Evolutionary conservation across 1,140 invertebrate genomes (phyloP), one percentile per base, ranked within the genome.

Genomic region (Heliconius congener): DNA sequence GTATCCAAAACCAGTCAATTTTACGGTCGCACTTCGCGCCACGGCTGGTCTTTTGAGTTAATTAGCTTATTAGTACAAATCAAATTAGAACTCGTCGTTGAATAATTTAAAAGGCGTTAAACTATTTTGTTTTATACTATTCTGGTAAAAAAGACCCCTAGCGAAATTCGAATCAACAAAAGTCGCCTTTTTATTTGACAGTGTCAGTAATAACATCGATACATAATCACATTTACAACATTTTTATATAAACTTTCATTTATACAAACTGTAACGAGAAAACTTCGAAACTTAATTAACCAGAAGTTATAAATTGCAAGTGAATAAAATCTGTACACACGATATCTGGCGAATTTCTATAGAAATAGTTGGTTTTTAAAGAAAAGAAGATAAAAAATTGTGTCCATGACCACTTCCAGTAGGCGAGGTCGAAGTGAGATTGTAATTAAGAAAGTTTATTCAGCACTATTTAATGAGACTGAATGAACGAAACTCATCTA

Each of bases 371-470:
- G 23, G 13, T 30, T 30, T 66, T 16, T 3, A 66, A 66, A n/a
- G 27, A 16, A 11, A 66, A 30, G 18, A 30, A 60, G 50, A n/a
- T 30, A 8, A 66, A 30, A 66, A 66, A 66, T 11, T 8, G 60
- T 66, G 27, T 66, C 60, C 60, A 66, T 66, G 60, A 66, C 23
- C 60, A 66, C 16, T 18, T 30, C 13, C 9, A 66, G 9, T 27
- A 60, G 23, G 57, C 60, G 60, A 66, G 60, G 60, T 30, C 60
- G 60, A 30, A 66, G 60, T 13, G 13, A 66, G 23, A 66, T 66
- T 66, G 60, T 66, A 66, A 66, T 66, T 66, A 66, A 66, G 60
- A 66, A 66, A 66, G 60, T 66, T 66, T 66, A 66, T 30, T 66
- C 60, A 66, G 23, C 27, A 66, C 60, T 66, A 30, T 66, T 66